These are phyloP conservation scores for Branchinecta lynchi DNA, from an alignment of 1,140 invertebrate species.

Conservation along the genomic window DNA sequence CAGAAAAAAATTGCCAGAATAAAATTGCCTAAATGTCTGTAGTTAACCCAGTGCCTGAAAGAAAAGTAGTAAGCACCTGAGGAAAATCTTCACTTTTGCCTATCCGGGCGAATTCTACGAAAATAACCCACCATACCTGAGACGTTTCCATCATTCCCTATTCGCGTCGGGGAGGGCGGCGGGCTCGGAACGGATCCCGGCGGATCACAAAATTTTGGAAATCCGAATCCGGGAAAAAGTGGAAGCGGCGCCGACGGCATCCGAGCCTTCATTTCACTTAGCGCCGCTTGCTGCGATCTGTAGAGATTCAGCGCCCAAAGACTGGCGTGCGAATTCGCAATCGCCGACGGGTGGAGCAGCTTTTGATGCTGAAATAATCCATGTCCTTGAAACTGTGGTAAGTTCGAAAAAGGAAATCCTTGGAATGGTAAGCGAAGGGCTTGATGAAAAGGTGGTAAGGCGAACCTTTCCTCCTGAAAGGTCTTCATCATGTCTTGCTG, in stretches of 20 bases:
- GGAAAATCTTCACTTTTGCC: too few relatives aligned
- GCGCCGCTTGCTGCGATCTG: neutral
- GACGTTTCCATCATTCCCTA: neutral
- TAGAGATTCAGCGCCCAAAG: neutral
- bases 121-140: neutral
- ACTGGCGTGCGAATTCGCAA: neutral
- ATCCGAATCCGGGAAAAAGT: neutral
- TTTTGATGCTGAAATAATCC: neutral
- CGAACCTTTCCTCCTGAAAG: neutral
- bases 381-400: neutral
- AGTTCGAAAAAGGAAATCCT: neutral
- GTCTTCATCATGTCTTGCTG: neutral
- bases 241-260: neutral
- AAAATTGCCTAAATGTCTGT: too few relatives aligned
- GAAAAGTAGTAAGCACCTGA: too few relatives aligned
- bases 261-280: neutral
- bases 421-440: slow-evolving; percentile 2
- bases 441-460: slow-evolving; percentile 4
- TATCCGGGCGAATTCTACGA: too few relatives aligned
- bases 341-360: neutral
- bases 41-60: too few relatives aligned
- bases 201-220: neutral
- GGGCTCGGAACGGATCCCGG: neutral
- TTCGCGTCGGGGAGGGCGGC: neutral
- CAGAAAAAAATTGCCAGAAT: too few relatives aligned